These are phyloP conservation scores for Troides oblongomaculatus DNA, from an alignment of 2,888 invertebrate species.

Conservation along the genomic window DNA sequence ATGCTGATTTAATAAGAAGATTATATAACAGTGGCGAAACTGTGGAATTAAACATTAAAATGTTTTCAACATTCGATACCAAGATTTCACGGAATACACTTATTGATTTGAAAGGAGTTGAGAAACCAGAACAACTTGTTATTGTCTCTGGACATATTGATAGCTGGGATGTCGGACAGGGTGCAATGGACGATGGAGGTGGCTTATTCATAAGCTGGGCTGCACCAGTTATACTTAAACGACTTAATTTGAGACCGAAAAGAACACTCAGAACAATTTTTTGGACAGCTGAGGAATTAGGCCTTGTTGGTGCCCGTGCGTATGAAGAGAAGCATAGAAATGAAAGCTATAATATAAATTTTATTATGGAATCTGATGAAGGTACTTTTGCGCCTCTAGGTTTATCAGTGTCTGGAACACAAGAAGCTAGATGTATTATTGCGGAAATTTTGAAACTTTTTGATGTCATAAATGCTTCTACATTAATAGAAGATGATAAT, in stretches of 20 bases:
- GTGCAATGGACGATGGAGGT: conserved; percentile 93
- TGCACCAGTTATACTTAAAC: conserved; percentile 83
- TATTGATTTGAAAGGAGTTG: conserved; percentile 82
- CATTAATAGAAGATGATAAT: conserved; percentile 70
- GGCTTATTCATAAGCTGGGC: conserved; percentile 90
- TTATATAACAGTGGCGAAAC: conserved; percentile 78
- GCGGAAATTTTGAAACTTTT: conserved; percentile 84
- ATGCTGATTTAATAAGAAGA: conserved; percentile 86
- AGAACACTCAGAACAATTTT: conserved; percentile 87
- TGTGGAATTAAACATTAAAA: conserved; percentile 77
- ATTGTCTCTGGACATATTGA: conserved; percentile 91
- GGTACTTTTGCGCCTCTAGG: conserved; percentile 89
- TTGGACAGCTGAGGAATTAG: conserved; percentile 91
- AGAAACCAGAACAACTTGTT: conserved; percentile 76
- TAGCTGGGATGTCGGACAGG: conserved; percentile 93
- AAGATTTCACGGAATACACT: conserved; percentile 86
- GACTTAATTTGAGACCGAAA: conserved; percentile 82
- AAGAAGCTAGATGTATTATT: conserved; percentile 83
- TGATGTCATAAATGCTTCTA: conserved; percentile 83
- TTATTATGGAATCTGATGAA: conserved; percentile 90
- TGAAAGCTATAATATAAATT: conserved; percentile 82
- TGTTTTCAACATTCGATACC: conserved; percentile 81
- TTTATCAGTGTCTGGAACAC: conserved; percentile 82
- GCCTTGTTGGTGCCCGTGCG: conserved; percentile 82
- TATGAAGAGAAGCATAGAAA: conserved; percentile 82